Evolutionary conservation across 2,888 invertebrate species (phyloP).

Genomic region (Hecatera dysodea): DNA sequence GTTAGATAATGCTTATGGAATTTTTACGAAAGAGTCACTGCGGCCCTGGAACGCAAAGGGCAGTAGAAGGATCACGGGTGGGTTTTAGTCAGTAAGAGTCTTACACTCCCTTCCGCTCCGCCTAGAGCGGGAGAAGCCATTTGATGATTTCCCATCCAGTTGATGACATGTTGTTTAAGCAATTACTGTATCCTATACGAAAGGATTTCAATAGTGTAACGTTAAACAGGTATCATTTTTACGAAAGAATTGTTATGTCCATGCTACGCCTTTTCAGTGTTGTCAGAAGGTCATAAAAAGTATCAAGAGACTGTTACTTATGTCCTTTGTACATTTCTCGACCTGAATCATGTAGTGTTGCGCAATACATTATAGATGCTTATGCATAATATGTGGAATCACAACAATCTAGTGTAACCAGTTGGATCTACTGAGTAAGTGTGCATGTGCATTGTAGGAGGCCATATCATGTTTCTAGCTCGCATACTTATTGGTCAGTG

Average conservation of each 20-base stretch:
- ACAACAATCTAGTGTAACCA: conserved; percentile 54
- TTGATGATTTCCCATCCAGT: too few relatives aligned
- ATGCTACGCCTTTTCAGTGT: conserved; percentile 20
- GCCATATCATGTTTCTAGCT: conserved; percentile 46
- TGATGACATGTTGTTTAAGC: conserved; percentile 28
- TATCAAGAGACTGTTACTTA: background rate
- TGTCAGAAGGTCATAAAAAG: conserved; percentile 5
- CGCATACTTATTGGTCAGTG: conserved; percentile 38
- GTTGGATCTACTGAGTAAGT: conserved; percentile 37
- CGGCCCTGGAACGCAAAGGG: too few relatives aligned
- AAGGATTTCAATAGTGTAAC: conserved; percentile 24
- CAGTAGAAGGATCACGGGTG: too few relatives aligned
- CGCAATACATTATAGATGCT: conserved; percentile 39
- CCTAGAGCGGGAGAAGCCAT: too few relatives aligned
- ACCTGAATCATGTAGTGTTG: conserved; percentile 37
- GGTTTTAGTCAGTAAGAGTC: too few relatives aligned
- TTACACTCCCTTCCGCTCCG: too few relatives aligned
- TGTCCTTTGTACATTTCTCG: conserved; percentile 19
- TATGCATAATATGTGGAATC: conserved; percentile 36
- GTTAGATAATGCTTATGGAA: too few relatives aligned
- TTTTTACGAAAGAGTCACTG: too few relatives aligned
- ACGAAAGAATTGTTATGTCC: conserved; percentile 14
- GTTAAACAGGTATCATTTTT: background rate
- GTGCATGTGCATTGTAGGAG: conserved; percentile 33
- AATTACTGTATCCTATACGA: conserved; percentile 25